These are phyloP conservation scores for Xanthorhoe spadicearia DNA, from an alignment of 2,888 invertebrate genomes.

Conservation along the genomic window DNA sequence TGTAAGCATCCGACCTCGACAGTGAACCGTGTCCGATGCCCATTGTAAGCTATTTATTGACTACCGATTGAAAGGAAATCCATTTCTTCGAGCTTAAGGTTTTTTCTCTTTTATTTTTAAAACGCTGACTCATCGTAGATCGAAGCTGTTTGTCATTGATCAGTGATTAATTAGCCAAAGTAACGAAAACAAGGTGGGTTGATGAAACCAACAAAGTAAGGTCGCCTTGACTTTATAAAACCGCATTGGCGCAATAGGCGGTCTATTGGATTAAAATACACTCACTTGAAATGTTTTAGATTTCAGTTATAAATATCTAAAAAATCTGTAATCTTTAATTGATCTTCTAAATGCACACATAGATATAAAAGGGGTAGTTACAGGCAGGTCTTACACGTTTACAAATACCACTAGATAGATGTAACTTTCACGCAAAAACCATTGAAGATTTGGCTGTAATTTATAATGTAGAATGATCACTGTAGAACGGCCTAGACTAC, in stretches of 20 bases:
- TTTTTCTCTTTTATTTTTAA: slow-evolving; percentile 30
- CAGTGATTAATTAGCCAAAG: too few relatives aligned
- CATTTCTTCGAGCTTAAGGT: slow-evolving; percentile 31
- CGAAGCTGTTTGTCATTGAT: slow-evolving; percentile 24
- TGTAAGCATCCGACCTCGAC: slow-evolving; percentile 41
- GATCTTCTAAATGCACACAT: too few relatives aligned
- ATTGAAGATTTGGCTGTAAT: too few relatives aligned
- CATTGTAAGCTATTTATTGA: slow-evolving; percentile 51
- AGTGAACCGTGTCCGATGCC: slow-evolving; percentile 34
- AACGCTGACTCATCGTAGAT: slow-evolving; percentile 40
- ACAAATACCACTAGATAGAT: too few relatives aligned
- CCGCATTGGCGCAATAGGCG: neutral
- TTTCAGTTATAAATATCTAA: neutral
- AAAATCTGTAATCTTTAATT: too few relatives aligned
- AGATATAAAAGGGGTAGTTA: too few relatives aligned
- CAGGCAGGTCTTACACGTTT: too few relatives aligned
- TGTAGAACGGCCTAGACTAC: too few relatives aligned
- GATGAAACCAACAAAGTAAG: neutral
- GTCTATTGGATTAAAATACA: neutral
- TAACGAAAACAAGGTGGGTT: neutral
- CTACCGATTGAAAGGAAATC: slow-evolving; percentile 39
- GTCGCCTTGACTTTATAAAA: neutral
- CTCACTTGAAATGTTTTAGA: neutral
- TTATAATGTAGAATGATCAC: too few relatives aligned
- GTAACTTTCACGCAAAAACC: too few relatives aligned